A percentile compares a stretch with the other conserved stretches of the same genome.
Conservation (phyloP, 2,797 vertebrate species). For the Momotus momota region DNA sequence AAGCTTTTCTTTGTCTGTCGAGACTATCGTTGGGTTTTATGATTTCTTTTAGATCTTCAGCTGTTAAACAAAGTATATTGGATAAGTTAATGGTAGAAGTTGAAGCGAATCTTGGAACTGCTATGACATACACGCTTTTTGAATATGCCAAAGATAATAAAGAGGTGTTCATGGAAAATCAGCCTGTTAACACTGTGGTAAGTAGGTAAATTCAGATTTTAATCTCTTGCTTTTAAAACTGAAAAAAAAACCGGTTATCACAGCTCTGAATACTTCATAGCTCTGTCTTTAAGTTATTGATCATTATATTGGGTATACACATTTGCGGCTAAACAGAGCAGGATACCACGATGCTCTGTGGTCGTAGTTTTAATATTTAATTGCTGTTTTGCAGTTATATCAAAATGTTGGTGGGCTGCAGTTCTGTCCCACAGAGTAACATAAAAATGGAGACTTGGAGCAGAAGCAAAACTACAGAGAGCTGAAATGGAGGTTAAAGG, state of each 20-base stretch:
- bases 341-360: background rate
- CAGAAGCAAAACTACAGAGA: background rate
- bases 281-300: background rate
- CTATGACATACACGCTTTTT: slow-evolving; percentile 97
- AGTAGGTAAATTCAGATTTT: slow-evolving; percentile 56
- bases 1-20: background rate
- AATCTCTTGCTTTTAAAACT: background rate
- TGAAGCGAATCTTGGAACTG: slow-evolving; percentile 90
- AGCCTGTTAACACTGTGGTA: slow-evolving; percentile 84
- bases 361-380: background rate
- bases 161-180: slow-evolving; percentile 93
- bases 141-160: slow-evolving; percentile 98
- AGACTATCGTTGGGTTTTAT: background rate
- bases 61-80: slow-evolving; percentile 88
- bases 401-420: background rate
- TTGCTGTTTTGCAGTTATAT: background rate
- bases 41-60: slow-evolving; percentile 73
- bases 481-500: background rate
- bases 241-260: background rate
- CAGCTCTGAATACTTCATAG: background rate
- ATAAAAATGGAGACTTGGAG: background rate
- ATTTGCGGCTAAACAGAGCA: background rate
- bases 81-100: slow-evolving; percentile 90
- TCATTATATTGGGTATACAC: background rate
- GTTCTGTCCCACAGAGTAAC: background rate